phyloP scores from a whole-genome alignment of 2,113 vertebrate genomes.

The Nannospalax galili region DNA sequence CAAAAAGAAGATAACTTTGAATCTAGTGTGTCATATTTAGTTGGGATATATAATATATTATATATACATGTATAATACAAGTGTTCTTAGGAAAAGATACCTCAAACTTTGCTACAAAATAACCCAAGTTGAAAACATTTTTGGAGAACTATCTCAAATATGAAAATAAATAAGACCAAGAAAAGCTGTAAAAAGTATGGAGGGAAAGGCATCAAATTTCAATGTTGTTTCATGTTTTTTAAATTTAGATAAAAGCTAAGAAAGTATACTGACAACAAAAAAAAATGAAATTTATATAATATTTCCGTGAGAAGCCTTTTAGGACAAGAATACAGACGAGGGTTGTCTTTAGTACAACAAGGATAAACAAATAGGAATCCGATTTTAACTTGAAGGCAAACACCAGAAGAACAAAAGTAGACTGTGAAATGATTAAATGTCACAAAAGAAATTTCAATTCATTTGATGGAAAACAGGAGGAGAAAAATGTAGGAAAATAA shows the following conservation, averaged over 20 bases:
- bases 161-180: not conserved
- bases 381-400: not conserved
- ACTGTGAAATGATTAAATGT: too few species aligned
- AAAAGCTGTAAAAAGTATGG: not conserved
- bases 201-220: constrained; percentile 6
- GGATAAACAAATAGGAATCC: not conserved
- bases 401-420: not conserved
- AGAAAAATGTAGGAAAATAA: not conserved
- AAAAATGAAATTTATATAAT: not conserved
- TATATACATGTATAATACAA: not conserved
- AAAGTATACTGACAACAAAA: not conserved
- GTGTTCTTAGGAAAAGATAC: not conserved
- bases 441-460: not conserved
- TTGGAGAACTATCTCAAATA: not conserved
- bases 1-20: not conserved
- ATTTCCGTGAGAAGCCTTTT: not conserved
- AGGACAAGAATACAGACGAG: too few species aligned
- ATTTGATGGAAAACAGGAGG: not conserved
- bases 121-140: not conserved
- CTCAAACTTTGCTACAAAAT: not conserved
- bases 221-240: not conserved
- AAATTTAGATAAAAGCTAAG: not conserved
- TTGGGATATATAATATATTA: not conserved
- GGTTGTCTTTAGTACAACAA: not conserved
- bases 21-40: not conserved